A percentile compares a stretch with the other conserved stretches of the same genome.
Evolutionary conservation across 1,140 invertebrate genomes (phyloP).

Genomic region (Monochamus saltuarius): DNA sequence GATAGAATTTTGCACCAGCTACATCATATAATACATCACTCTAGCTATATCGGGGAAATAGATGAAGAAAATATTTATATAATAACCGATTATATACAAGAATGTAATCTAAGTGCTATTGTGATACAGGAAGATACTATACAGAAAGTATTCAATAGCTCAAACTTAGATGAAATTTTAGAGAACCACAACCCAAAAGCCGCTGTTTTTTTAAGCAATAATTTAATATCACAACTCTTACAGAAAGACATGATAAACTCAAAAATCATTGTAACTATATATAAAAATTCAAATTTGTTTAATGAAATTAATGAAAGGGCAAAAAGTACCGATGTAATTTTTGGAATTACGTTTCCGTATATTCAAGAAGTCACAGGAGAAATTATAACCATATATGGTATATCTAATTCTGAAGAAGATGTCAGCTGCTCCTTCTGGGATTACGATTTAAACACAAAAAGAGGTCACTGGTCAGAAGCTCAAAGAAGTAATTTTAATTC

Average conservation of each 20-base stretch:
- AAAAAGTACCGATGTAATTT: slow-evolving; percentile 13
- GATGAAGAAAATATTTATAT: too few relatives aligned
- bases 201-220: too few relatives aligned
- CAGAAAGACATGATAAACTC: too few relatives aligned
- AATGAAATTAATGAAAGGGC: neutral
- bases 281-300: neutral
- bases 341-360: slow-evolving; percentile 19
- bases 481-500: too few relatives aligned
- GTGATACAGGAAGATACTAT: too few relatives aligned
- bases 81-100: too few relatives aligned
- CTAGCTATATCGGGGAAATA: neutral
- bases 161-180: too few relatives aligned
- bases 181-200: too few relatives aligned
- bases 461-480: too few relatives aligned
- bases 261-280: neutral
- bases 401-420: neutral
- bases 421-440: slow-evolving; percentile 31
- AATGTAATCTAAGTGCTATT: too few relatives aligned
- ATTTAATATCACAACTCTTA: too few relatives aligned
- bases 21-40: neutral
- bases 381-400: slow-evolving; percentile 18
- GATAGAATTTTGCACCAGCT: slow-evolving; percentile 7
- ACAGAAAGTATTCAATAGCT: too few relatives aligned
- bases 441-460: neutral
- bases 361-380: slow-evolving; percentile 15